phyloP scores from a whole-genome alignment of 2,113 vertebrate species.

The Perca flavescens region DNA sequence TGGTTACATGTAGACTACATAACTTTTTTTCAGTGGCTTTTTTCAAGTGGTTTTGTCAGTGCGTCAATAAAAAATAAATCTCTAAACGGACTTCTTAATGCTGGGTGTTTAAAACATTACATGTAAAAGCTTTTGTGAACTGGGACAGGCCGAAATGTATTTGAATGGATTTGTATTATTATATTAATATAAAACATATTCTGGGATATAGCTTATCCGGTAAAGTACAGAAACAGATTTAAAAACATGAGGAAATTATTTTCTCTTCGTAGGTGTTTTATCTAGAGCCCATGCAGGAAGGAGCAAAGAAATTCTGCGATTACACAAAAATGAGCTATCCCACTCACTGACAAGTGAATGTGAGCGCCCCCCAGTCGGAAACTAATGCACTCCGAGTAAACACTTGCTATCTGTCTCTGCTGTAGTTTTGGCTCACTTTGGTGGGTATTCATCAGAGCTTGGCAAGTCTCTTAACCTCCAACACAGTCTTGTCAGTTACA shows the following conservation, averaged over 20 bases:
- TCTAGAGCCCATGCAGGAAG: slow-evolving; percentile 1
- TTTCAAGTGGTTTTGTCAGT: slow-evolving; percentile 10
- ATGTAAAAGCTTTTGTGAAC: background rate
- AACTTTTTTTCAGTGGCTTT: no score
- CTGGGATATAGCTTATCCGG: no score
- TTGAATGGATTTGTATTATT: background rate
- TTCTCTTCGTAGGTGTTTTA: background rate
- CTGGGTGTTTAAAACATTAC: background rate
- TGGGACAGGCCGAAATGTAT: background rate
- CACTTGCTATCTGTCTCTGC: slow-evolving; percentile 70
- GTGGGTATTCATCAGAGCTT: slow-evolving; percentile 47
- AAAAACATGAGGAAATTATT: background rate
- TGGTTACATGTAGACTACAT: no score
- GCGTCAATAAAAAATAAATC: slow-evolving; percentile 12
- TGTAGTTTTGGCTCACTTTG: slow-evolving; percentile 44
- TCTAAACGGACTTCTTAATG: background rate
- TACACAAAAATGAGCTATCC: slow-evolving; percentile 13
- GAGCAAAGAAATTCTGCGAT: slow-evolving; percentile 10
- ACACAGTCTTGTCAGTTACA: slow-evolving; percentile 42
- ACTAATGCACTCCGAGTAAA: slow-evolving; percentile 38
- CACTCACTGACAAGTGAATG: slow-evolving; percentile 16
- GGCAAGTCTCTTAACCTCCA: slow-evolving; percentile 44
- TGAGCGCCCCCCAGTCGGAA: slow-evolving; percentile 14
- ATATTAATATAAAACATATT: background rate
- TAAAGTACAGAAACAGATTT: background rate